phyloP scores from a whole-genome alignment of 2,888 invertebrate genomes.

The Tinea semifulvella region DNA sequence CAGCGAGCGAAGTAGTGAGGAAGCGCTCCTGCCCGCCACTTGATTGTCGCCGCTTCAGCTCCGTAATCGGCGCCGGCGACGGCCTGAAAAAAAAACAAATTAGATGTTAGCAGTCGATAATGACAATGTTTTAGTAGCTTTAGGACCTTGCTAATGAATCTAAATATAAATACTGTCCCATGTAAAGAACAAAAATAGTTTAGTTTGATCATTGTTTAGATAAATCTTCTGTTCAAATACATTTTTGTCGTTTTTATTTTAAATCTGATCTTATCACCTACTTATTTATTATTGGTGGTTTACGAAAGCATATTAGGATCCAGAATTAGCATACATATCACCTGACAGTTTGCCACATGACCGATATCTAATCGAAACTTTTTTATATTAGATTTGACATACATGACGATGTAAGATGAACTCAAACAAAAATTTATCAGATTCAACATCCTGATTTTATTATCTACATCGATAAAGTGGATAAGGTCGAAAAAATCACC shows the following conservation, averaged over 20 bases:
- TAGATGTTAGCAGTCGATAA: not conserved
- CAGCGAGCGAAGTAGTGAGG: conserved; percentile 47
- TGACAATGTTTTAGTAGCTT: too few relatives aligned
- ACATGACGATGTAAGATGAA: conserved; percentile 2
- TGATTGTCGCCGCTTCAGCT: conserved; percentile 36
- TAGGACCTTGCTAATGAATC: too few relatives aligned
- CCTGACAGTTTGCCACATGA: conserved; percentile 41
- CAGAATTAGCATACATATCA: conserved; percentile 24
- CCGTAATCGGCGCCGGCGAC: conserved; percentile 50
- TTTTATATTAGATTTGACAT: not conserved
- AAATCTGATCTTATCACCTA: too few relatives aligned
- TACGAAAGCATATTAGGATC: not conserved
- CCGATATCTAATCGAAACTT: conserved; percentile 23
- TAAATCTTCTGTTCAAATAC: too few relatives aligned
- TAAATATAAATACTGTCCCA: too few relatives aligned
- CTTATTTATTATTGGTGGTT: too few relatives aligned
- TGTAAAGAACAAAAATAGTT: too few relatives aligned
- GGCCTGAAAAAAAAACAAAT: conserved; percentile 39
- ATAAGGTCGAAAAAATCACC: conserved; percentile 9
- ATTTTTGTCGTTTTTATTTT: too few relatives aligned
- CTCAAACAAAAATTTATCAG: not conserved
- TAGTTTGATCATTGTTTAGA: too few relatives aligned
- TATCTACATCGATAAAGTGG: conserved; percentile 6
- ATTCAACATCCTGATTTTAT: conserved; percentile 8
- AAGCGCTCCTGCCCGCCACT: conserved; percentile 32